Base-by-base conservation (phyloP, 1,140 invertebrate genomes). In the Tetraneura akinire region DNA sequence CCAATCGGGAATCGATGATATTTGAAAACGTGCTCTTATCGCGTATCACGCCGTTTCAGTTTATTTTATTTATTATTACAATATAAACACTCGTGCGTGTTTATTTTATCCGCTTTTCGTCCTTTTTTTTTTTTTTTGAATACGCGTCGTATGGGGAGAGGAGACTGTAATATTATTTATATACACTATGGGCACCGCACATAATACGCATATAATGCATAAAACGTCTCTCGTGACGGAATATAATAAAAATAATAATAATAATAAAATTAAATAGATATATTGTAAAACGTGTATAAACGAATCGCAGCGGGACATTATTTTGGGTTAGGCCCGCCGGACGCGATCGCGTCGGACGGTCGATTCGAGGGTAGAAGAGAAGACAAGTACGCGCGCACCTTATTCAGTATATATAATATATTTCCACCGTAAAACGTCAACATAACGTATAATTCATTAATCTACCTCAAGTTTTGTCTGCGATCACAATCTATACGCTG, bases 221-320 rank as follows among this genome's bases (percentile, higher is more conserved):
- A n/a, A n/a, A 74, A 55, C 51, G 71, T 74, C n/a, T n/a, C n/a
- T n/a, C 51, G 29, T 4, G 32, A n/a, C 26, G 49, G 71, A 51
- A 53, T 26, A 37, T 74, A 62, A 9, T 55, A n/a, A n/a, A n/a
- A n/a, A 53, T 73, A 76, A 76, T 76, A 76, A 74, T 55, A 74
- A 37, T 42, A 55, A 74, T 76, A 76, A 74, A 74, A 74, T 55
- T 57, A 55, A 74, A 26, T 51, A 71, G 47, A 16, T 68, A 66
- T 66, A 21, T 53, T n/a, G 73, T 76, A 76, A 76, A 76, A 76
- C 23, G n/a, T n/a, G n/a, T n/a, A n/a, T n/a, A n/a, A n/a, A 57
- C 32, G 8, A 76, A n/a, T 76, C 70, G 29, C 73, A 49, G 49
- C 49, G 73, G 49, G 73, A 45, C 26, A n/a, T n/a, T 21, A 21